Base-by-base conservation (phyloP, 2,797 vertebrate species). In the Dryobates pubescens region DNA sequence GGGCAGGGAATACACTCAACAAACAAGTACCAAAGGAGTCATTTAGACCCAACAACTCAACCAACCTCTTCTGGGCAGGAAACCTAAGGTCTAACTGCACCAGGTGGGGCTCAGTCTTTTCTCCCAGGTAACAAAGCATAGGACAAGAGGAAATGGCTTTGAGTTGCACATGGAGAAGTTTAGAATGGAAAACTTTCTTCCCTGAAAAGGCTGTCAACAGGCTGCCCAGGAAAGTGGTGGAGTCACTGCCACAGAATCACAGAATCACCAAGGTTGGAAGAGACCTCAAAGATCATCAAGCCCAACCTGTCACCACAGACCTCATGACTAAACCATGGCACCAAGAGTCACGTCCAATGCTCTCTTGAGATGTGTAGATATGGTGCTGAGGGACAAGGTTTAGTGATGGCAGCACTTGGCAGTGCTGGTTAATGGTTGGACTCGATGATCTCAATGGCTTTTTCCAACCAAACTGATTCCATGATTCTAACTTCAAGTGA, bases 1-100 rank as follows among this genome's bases (percentile, higher is more conserved):
- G 47, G 67, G 47, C 51, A 56, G 9, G 36, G 43, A 78, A 41
- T 45, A 30, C 7, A n/a, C 23, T 8, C 3, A 0, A 13, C 7
- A 24, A 61, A 47, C 19, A 49, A 70, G 7, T 32, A 36, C 16
- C 43, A 23, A 13, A 43, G 6, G 47, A 36, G 59, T 34, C 13
- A 22, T 57, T 49, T 32, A 17, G 51, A 49, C 13, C 14, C 7
- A 56, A 20, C 0, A 24, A 22, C 6, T 82, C 0, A 0, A 29
- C 45, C 32, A 7, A 29, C 5, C 7, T 30, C 27, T 17, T 3
- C 4, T 2, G 22, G 2, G 12, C 4, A 89, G 15, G 15, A 68
- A 67, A 61, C 7, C 2, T 22, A 19, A 11, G 16, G 20, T 53
- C 26, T 29, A 62, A 62, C 45, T 65, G 30, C 1, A 10, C 7